Percentiles rank a stretch among this genome's conserved stretches.
These are phyloP conservation scores for Lycia hirtaria DNA, from an alignment of 2,888 invertebrate genomes.

Conservation along the genomic window DNA sequence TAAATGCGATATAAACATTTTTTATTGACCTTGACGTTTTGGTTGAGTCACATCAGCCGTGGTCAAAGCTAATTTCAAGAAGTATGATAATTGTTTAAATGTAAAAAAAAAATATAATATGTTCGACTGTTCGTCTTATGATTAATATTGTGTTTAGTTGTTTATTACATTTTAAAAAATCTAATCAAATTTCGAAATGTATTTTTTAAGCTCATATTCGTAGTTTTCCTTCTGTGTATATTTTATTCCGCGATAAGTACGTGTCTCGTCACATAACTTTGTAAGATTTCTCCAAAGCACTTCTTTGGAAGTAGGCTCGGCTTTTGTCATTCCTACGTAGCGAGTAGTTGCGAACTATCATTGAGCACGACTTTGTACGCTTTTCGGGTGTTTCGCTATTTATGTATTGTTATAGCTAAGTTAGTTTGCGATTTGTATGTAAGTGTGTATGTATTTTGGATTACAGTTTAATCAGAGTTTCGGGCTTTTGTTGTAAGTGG, in stretches of 20 bases:
- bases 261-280: constrained; percentile 60
- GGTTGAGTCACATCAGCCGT: too few relatives aligned
- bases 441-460: not conserved
- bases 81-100: too few relatives aligned
- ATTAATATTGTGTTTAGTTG: too few relatives aligned
- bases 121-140: too few relatives aligned
- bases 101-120: too few relatives aligned
- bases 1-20: too few relatives aligned
- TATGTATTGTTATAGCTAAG: constrained; percentile 23
- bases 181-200: not conserved
- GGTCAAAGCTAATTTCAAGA: too few relatives aligned
- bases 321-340: constrained; percentile 54
- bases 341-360: constrained; percentile 55
- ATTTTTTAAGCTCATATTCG: not conserved
- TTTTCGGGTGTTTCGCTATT: constrained; percentile 29
- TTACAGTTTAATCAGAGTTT: too few relatives aligned
- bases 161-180: too few relatives aligned
- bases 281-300: constrained; percentile 56
- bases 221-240: not conserved
- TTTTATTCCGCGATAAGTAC: constrained; percentile 23
- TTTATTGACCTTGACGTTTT: too few relatives aligned
- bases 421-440: constrained; percentile 7
- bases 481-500: too few relatives aligned
- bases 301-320: constrained; percentile 52
- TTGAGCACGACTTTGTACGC: constrained; percentile 28